Percentiles rank a stretch among this genome's conserved stretches.
Conservation (phyloP, 1,140 invertebrate genomes). For the Papilio polyxenes region DNA sequence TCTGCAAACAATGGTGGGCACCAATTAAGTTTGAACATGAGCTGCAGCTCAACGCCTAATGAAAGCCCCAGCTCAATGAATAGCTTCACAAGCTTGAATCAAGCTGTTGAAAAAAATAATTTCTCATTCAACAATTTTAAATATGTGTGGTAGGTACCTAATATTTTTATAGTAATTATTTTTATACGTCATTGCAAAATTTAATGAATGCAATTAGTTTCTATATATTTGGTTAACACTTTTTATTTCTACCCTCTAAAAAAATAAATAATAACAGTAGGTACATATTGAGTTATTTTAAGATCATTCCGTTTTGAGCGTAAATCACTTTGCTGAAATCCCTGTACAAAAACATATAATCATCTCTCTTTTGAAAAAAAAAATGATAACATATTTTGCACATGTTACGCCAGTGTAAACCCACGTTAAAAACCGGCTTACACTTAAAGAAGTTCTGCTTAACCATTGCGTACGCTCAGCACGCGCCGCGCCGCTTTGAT, state of each 20-base stretch:
- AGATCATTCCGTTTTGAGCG: too few relatives aligned
- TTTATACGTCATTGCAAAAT: too few relatives aligned
- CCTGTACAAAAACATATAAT: too few relatives aligned
- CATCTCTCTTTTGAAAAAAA: too few relatives aligned
- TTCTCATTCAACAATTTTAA: constrained; percentile 14
- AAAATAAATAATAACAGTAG: too few relatives aligned
- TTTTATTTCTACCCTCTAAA: too few relatives aligned
- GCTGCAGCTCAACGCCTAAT: constrained; percentile 17
- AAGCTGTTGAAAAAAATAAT: constrained; percentile 7
- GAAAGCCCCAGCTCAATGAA: constrained; percentile 20
- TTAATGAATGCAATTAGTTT: too few relatives aligned
- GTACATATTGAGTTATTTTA: too few relatives aligned
- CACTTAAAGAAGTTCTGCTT: not conserved
- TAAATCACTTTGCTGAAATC: too few relatives aligned
- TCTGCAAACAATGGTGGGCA: not conserved
- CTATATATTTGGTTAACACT: too few relatives aligned
- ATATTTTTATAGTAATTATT: not conserved
- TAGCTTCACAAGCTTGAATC: constrained; percentile 10
- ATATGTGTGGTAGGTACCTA: not conserved
- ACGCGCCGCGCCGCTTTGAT: constrained; percentile 2
- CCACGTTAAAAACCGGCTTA: not conserved
- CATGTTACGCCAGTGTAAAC: not conserved
- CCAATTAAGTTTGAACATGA: constrained; percentile 4
- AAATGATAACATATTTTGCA: too few relatives aligned
- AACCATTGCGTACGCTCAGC: not conserved